Evolutionary conservation across 1,140 invertebrate species (phyloP), one percentile per base, ranked within the genome.

Genomic region (Aphis gossypii): DNA sequence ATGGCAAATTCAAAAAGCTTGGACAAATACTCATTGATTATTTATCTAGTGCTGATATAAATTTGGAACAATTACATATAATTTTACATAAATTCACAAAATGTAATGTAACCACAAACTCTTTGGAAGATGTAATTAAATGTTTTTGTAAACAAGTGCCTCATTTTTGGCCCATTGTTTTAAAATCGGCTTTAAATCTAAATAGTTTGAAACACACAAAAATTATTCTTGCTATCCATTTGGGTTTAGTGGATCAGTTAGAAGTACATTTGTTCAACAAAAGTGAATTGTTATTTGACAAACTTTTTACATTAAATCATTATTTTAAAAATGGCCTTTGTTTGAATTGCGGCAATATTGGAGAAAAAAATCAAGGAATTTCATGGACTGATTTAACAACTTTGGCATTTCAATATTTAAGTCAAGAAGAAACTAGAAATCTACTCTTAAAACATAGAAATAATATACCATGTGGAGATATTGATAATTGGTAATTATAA

Each of bases 371-470:
- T 92, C 56, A 94, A 38, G 93, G 94, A 51, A 94, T 95, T 20
- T 82, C 94, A 23, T 96, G 95, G 95, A 95, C 94, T 48, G 93
- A 95, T 38, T 94, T 95, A 68, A 94, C 94, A 25, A 94, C 94
- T 76, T 87, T 94, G 7, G 94, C 95, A 94, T 87, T 95, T n/a
- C 94, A 95, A 94, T 95, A 94, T 35, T 94, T 96, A 87, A 95
- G 95, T 56, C 92, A 94, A 9, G 93, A 94, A 86, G 94, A 94
- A 94, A 94, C 95, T 1, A 90, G 95, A 46, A 94, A 94, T 60
- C 94, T 95, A 82, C 94, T 96, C 48, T 94, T 94, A 91, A 94
- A 95, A 54, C 95, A 95, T 94, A 90, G 95, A 30, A 86, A 94
- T 48, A 91, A 94, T 94, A 95, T 96, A 94, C 95, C 95, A 68